These are phyloP conservation scores for Anaspis maculata DNA, from an alignment of 2,888 invertebrate species.

Conservation along the genomic window DNA sequence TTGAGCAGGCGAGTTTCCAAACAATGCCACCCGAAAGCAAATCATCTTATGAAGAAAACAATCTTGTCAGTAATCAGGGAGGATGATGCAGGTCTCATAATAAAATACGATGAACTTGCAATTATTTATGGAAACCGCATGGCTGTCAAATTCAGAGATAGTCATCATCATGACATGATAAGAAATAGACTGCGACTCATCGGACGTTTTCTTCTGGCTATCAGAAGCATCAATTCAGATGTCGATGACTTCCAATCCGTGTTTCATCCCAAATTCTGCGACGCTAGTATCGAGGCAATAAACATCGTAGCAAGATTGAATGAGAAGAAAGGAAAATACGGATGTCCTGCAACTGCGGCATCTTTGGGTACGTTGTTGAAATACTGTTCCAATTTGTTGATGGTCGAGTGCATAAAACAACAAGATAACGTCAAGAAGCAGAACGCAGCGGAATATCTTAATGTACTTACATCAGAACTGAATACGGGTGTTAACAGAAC, in stretches of 20 bases:
- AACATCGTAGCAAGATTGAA: neutral
- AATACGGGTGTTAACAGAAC: neutral
- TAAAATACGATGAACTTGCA: constrained; percentile 2
- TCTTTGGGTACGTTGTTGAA: neutral
- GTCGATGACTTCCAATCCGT: neutral
- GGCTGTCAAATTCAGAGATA: constrained; percentile 1
- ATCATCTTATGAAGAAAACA: too few relatives aligned
- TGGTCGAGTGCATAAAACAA: neutral
- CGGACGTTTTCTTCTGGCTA: constrained; percentile 1
- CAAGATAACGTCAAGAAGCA: neutral
- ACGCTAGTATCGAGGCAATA: neutral
- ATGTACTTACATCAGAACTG: neutral
- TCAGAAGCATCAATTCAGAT: constrained; percentile 1
- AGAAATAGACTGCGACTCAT: constrained; percentile 1
- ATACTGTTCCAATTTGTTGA: neutral
- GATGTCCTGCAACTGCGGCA: neutral
- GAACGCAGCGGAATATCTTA: neutral
- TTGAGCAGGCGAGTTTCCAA: too few relatives aligned
- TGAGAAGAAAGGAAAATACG: neutral
- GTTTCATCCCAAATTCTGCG: neutral
- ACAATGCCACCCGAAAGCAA: too few relatives aligned
- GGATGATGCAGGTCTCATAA: neutral
- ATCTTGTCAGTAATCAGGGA: constrained; percentile 1
- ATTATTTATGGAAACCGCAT: constrained; percentile 2
- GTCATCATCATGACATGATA: constrained; percentile 3